Base-by-base conservation (phyloP, 2,113 vertebrate species). In the Syngnathus floridae region DNA sequence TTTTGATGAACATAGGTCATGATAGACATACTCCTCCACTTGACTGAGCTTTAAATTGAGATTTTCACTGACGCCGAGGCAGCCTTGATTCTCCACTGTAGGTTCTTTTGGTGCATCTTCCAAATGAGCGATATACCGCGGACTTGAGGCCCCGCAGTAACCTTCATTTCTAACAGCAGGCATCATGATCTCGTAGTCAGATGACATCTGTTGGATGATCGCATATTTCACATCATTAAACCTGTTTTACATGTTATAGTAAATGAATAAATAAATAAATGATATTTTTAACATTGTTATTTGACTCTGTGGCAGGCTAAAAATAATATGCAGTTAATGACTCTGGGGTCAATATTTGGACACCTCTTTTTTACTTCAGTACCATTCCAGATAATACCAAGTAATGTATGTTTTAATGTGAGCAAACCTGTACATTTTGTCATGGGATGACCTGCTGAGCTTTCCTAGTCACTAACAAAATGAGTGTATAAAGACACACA, bases 401-500 rank as follows among this genome's bases (percentile, higher is more conserved):
- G 35, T n/a, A 1, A 1, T 38, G 56, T n/a, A 17, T 38, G 2
- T 52, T 37, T 58, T 17, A 10, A 5, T 26, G 38, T 37, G 13
- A 21, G 76, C 79, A 14, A 40, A 87, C 86, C 86, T 83, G 63
- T 71, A 55, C 54, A 22, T 62, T 72, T 13, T 10, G 67, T 0
- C 0, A 65, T 6, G 17, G 16, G 22, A 0, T 1, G 1, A 71
- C 26, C 41, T 74, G 71, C 35, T 9, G 45, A 0, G 51, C 35
- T 65, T 71, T 80, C 38, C 72, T 38, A 49, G 56, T 40, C 58
- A 72, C 12, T 13, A 71, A 57, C 11, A 85, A 82, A 62, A 73
- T 73, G 6, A 80, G 37, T 36, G 82, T 81, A 19, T 85, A 86
- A 11, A 84, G 45, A 68, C 73, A 85, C 64, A 84, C 83, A 46